Conservation (phyloP, 2,113 vertebrate species). For the Sinocyclocheilus grahami region DNA sequence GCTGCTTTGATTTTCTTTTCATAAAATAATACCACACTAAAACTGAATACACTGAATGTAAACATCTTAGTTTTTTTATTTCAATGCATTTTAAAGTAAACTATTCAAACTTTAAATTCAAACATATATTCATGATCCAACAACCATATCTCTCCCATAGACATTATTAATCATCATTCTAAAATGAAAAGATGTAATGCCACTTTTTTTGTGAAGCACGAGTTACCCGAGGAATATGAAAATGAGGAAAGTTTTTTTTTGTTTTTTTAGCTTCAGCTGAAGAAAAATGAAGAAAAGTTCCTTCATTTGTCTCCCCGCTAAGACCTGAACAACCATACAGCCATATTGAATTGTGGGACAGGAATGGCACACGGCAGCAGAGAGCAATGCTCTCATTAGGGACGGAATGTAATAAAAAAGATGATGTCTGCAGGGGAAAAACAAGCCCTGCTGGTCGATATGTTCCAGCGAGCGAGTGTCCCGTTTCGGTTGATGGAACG, state of each 20-base stretch:
- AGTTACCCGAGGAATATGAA: constrained; percentile 28
- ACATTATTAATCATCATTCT: neutral
- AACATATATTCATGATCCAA: neutral
- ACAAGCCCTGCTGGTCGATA: constrained; percentile 63
- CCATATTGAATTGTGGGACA: constrained; percentile 55
- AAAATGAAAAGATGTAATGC: neutral
- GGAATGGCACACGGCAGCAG: constrained; percentile 56
- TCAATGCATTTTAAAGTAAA: neutral
- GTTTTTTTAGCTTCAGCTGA: constrained; percentile 11
- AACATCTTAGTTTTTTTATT: neutral
- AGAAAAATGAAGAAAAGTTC: constrained; percentile 60
- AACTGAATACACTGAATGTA: neutral
- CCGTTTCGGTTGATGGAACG: constrained; percentile 62
- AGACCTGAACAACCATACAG: constrained; percentile 54
- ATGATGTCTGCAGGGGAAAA: constrained; percentile 63
- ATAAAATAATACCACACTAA: neutral
- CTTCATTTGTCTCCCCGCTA: constrained; percentile 59
- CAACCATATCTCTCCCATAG: neutral
- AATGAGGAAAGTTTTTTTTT: constrained; percentile 36
- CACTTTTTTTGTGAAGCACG: neutral
- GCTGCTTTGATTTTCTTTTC: neutral
- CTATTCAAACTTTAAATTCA: neutral
- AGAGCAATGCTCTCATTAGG: constrained; percentile 60
- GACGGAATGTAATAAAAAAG: constrained; percentile 67
- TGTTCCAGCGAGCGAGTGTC: constrained; percentile 57